Evolutionary conservation across 2,888 invertebrate species (phyloP).

Genomic region (Eupithecia dodoneata): DNA sequence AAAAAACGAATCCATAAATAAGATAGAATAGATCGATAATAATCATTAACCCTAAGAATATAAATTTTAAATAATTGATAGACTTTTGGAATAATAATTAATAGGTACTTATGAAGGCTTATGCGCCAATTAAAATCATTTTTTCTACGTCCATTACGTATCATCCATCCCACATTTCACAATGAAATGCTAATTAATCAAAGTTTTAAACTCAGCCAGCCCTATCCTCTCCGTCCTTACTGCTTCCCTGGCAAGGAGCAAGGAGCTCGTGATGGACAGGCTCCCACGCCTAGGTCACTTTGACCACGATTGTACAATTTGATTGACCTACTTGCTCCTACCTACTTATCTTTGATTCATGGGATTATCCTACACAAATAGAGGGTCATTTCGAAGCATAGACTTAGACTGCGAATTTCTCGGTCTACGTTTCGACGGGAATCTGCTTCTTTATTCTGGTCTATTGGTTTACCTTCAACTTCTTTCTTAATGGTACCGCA

Average conservation of each 20-base stretch:
- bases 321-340: background rate
- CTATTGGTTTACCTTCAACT: background rate
- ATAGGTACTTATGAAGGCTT: too few species aligned
- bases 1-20: too few species aligned
- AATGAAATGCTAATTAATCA: too few species aligned
- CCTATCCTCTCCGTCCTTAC: background rate
- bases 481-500: too few species aligned
- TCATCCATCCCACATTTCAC: too few species aligned
- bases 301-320: slow-evolving; percentile 18
- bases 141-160: too few species aligned
- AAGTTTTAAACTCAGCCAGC: background rate
- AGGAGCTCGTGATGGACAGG: slow-evolving; percentile 31
- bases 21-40: too few species aligned
- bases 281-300: slow-evolving; percentile 35
- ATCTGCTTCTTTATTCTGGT: background rate
- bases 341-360: background rate
- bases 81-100: too few species aligned
- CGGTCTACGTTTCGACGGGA: background rate
- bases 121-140: too few species aligned
- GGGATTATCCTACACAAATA: slow-evolving; percentile 6
- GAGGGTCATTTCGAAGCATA: background rate
- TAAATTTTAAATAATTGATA: too few species aligned
- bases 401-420: too few species aligned
- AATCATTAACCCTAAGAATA: too few species aligned
- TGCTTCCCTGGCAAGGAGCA: slow-evolving; percentile 18